Conservation (phyloP, 2,888 invertebrate genomes). For the Xylota sylvarum region DNA sequence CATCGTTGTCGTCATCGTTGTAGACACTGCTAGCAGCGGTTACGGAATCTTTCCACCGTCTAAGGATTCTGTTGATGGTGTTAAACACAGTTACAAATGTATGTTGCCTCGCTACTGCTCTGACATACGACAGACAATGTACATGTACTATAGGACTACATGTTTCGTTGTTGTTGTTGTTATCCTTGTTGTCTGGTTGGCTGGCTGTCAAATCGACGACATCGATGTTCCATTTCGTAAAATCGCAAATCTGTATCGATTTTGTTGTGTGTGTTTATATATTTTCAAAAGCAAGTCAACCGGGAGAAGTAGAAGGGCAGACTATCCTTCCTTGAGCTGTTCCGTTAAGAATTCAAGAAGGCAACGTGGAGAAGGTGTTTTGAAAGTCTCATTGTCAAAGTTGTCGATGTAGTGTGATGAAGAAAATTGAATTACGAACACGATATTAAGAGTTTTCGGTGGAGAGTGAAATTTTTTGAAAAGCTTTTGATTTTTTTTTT, state of each 20-base stretch:
- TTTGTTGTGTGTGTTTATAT: constrained; percentile 61
- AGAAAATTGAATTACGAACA: constrained; percentile 69
- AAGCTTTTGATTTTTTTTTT: constrained; percentile 15
- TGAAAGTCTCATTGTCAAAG: constrained; percentile 49
- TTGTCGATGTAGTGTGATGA: constrained; percentile 61
- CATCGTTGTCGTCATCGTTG: not conserved
- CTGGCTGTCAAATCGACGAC: constrained; percentile 66
- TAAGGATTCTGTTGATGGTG: constrained; percentile 67
- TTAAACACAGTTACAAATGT: constrained; percentile 70
- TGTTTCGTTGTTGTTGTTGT: constrained; percentile 43
- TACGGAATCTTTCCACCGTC: constrained; percentile 39
- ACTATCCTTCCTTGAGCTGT: not conserved
- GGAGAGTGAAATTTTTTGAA: constrained; percentile 23
- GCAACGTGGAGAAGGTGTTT: not conserved
- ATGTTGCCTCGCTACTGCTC: constrained; percentile 45
- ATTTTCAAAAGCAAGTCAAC: constrained; percentile 33
- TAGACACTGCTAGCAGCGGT: constrained; percentile 17
- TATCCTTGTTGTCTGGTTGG: constrained; percentile 64
- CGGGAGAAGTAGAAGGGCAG: not conserved
- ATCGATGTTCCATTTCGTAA: constrained; percentile 60
- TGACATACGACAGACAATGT: constrained; percentile 67
- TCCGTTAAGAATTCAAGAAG: not conserved
- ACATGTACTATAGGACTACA: constrained; percentile 36
- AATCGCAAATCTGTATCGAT: constrained; percentile 65
- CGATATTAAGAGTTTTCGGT: constrained; percentile 32